Evolutionary conservation across 2,113 vertebrate genomes (phyloP), one percentile per base, ranked within the genome.

Genomic region (Cacatua alba): DNA sequence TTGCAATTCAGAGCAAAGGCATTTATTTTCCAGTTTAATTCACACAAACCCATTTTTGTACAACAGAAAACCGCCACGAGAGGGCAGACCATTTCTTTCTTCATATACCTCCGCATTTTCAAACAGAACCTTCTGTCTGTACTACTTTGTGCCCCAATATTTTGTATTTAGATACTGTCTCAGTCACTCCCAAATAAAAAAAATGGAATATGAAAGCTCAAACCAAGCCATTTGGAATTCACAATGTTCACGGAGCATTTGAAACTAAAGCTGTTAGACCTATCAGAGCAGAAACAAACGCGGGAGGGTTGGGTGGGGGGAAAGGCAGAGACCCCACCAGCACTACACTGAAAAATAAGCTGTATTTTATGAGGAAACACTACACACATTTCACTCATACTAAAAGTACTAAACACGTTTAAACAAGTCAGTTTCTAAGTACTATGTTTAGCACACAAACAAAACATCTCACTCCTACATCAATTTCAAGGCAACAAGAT

Each of bases 131-230:
- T 10, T n/a, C 49, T 43, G 39, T 43, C 82, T 37, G 12, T 39
- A 24, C 2, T 60, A 31, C 35, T 8, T 52, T 1, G 41, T 65
- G 2, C 16, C 13, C 1, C 1, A 26, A 3, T 28, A 55, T 25
- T 13, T 6, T 20, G 43, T 20, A 3, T 10, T 8, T 0, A 9
- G 15, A 19, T 20, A 16, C 57, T 4, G 29, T 23, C 31, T 52
- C 25, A 51, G 1, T 8, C 37, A 17, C 29, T 53, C n/a, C 25
- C 43, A 31, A 29, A 23, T 1, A 10, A 11, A 68, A 68, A 51
- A 4, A 19, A 8, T 1, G 16, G 31, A 2, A 29, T 9, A 15
- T 8, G 12, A 51, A 44, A 48, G 26, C 70, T 76, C 75, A 10
- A 37, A 68, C 21, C 35, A n/a, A 64, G 44, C 11, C 18, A 1